Conservation (phyloP, 2,797 vertebrate species). For the Carcharodon carcharias region DNA sequence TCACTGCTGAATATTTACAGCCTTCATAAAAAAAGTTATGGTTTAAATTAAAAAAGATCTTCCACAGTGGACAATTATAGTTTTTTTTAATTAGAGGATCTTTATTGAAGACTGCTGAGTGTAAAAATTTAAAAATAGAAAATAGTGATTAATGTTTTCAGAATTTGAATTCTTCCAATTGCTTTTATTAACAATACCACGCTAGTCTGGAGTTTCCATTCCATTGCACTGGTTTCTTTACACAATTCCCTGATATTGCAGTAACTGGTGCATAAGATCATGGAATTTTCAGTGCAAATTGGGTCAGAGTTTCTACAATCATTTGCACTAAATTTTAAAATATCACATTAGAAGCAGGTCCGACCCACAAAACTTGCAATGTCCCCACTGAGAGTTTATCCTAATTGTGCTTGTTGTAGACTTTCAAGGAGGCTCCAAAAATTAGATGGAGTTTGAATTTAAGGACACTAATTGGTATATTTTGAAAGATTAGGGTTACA, state of each 20-base stretch:
- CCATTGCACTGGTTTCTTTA: background rate
- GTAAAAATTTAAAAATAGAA: background rate
- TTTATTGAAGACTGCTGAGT: background rate
- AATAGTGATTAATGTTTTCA: background rate
- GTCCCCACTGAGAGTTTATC: background rate
- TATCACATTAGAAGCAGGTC: background rate
- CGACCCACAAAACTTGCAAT: background rate
- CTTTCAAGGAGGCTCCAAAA: background rate
- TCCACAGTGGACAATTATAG: background rate
- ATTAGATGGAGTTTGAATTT: too few relatives aligned
- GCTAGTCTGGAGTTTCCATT: background rate
- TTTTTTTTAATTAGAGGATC: background rate
- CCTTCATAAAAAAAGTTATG: background rate
- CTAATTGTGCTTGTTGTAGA: background rate
- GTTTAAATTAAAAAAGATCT: background rate
- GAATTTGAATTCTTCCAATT: background rate
- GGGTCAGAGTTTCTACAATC: too few relatives aligned
- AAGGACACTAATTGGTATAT: background rate
- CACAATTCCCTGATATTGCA: background rate
- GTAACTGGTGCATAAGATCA: background rate
- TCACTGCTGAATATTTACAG: background rate
- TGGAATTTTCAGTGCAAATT: background rate
- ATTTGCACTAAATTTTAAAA: background rate
- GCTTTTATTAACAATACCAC: too few relatives aligned
- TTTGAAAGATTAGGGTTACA: background rate